These are phyloP conservation scores for Acromyrmex charruanus DNA, from an alignment of 1,140 invertebrate genomes.

Conservation along the genomic window DNA sequence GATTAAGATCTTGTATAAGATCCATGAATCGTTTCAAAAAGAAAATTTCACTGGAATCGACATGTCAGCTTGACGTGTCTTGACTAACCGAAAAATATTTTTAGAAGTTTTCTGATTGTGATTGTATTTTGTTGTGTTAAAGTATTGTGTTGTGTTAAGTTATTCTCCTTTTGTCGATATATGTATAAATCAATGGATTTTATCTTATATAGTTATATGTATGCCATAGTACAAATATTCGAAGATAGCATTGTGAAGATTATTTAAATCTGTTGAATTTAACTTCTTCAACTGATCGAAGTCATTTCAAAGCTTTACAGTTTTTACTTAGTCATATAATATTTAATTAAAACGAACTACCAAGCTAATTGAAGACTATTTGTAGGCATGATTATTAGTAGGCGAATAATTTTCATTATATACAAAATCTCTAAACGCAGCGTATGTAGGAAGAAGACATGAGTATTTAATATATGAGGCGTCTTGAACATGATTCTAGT, in stretches of 20 bases:
- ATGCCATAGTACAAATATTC: not conserved
- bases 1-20: not conserved
- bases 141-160: constrained; percentile 5
- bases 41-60: not conserved
- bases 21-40: not conserved
- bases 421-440: constrained; percentile 26
- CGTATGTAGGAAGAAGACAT: constrained; percentile 19
- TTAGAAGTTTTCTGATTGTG: not conserved
- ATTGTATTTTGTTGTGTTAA: constrained; percentile 14
- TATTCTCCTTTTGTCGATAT: not conserved
- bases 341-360: constrained; percentile 34
- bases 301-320: not conserved
- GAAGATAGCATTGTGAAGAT: not conserved
- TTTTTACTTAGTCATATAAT: not conserved
- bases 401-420: constrained; percentile 34
- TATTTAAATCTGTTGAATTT: constrained; percentile 1
- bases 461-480: constrained; percentile 1
- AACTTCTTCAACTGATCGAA: not conserved
- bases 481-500: constrained; percentile 14
- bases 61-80: not conserved
- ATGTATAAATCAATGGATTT: too few relatives aligned
- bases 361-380: constrained; percentile 17
- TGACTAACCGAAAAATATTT: not conserved
- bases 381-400: not conserved
- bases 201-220: not conserved